Conservation (phyloP, 2,113 vertebrate genomes). For the Gymnocephalus cernua region DNA sequence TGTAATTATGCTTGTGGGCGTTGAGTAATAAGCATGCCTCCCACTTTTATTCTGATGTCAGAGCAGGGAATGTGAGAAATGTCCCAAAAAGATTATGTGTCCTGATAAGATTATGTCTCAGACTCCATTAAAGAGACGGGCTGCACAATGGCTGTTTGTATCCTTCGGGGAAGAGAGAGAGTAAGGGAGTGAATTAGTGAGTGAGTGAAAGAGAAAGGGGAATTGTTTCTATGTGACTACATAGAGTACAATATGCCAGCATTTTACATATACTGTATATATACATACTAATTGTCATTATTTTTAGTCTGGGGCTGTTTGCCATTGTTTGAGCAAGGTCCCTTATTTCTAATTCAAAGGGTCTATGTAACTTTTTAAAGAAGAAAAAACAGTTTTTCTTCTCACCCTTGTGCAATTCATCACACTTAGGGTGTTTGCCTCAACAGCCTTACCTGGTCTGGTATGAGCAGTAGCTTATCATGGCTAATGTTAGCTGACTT, state of each 20-base stretch:
- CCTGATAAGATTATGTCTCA: slow-evolving; percentile 82
- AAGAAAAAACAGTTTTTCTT: not conserved
- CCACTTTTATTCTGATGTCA: slow-evolving; percentile 76
- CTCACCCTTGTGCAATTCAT: not conserved
- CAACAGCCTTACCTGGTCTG: not conserved
- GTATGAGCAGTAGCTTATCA: not conserved
- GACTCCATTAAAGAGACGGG: slow-evolving; percentile 72
- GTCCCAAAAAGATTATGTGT: slow-evolving; percentile 80
- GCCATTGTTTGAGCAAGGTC: not conserved
- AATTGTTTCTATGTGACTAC: not conserved
- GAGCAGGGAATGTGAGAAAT: slow-evolving; percentile 82
- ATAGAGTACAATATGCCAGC: not conserved
- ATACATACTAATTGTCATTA: not conserved
- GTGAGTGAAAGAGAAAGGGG: not conserved
- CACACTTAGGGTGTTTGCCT: not conserved
- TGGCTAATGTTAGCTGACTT: not conserved
- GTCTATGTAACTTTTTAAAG: not conserved
- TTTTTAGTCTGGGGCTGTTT: not conserved
- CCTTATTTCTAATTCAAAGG: not conserved
- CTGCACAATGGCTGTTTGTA: slow-evolving; percentile 79
- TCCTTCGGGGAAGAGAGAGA: slow-evolving; percentile 30
- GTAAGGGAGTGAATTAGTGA: not conserved
- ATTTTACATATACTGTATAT: not conserved
- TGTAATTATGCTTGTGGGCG: slow-evolving; percentile 78
- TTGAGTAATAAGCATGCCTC: slow-evolving; percentile 75